A percentile compares a stretch with the other conserved stretches of the same genome.
These are phyloP conservation scores for Lepeophtheirus nordmannii DNA, from an alignment of 2,888 invertebrate species.

Conservation along the genomic window DNA sequence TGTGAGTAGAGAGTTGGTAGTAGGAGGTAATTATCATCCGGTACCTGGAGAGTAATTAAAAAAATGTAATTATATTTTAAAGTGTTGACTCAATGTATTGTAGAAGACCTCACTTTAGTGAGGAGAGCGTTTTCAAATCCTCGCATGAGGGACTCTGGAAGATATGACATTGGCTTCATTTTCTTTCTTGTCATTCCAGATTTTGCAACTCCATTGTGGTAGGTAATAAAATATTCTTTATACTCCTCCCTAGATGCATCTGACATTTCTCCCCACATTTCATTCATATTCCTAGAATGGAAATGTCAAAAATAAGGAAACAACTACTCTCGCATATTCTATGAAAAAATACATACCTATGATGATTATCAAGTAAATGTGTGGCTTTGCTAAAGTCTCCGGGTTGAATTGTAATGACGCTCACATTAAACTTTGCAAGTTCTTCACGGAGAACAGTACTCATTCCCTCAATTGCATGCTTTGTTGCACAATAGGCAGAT, in stretches of 20 bases:
- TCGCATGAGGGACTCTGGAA: background rate
- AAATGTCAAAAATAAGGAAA: background rate
- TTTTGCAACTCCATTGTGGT: constrained; percentile 21
- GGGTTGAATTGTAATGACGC: constrained; percentile 37
- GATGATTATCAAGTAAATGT: constrained; percentile 14
- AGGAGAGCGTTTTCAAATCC: constrained; percentile 21
- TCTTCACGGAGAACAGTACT: constrained; percentile 33
- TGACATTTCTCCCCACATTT: constrained; percentile 24
- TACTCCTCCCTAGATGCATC: constrained; percentile 18
- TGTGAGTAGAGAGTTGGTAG: constrained; percentile 8
- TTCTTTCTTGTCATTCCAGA: constrained; percentile 14
- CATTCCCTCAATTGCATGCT: constrained; percentile 36
- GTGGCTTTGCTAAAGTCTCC: constrained; percentile 31
- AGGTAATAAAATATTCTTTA: constrained; percentile 22
- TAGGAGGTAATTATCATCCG: constrained; percentile 14
- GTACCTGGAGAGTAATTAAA: background rate
- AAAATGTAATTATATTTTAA: background rate
- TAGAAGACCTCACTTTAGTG: background rate
- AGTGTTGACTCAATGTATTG: no score
- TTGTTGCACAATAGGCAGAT: constrained; percentile 37
- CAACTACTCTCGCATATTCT: background rate
- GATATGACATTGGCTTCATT: constrained; percentile 11
- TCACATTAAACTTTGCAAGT: constrained; percentile 32
- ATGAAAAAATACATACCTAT: constrained; percentile 5
- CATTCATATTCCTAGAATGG: constrained; percentile 21